Evolutionary conservation across 1,140 invertebrate species (phyloP).

Genomic region (Protaetia brevitarsis): DNA sequence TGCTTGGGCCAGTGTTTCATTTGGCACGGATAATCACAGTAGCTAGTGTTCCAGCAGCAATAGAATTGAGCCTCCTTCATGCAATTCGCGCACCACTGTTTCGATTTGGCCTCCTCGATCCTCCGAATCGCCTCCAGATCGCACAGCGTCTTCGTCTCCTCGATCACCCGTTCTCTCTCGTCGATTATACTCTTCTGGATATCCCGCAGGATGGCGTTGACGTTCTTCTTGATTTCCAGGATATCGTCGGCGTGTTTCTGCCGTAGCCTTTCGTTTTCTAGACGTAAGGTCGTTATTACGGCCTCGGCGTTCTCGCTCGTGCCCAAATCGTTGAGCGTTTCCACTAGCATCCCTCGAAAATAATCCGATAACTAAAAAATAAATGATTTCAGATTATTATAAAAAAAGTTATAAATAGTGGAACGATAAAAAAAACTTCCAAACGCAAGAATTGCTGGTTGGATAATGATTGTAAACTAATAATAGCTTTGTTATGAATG

Average conservation of each 20-base stretch:
- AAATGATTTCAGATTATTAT: too few relatives aligned
- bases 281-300: slow-evolving; percentile 54
- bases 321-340: slow-evolving; percentile 56
- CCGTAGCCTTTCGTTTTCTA: slow-evolving; percentile 64
- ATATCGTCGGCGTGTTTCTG: slow-evolving; percentile 64
- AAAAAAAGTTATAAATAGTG: too few relatives aligned
- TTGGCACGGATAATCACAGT: slow-evolving; percentile 85
- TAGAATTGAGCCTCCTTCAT: slow-evolving; percentile 84
- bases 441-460: too few relatives aligned
- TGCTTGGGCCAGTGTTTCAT: slow-evolving; percentile 66
- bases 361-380: slow-evolving; percentile 53
- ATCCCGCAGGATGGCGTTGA: slow-evolving; percentile 60
- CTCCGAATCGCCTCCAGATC: slow-evolving; percentile 62
- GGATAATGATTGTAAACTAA: too few relatives aligned
- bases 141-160: slow-evolving; percentile 58
- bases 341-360: slow-evolving; percentile 57
- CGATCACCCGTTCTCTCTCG: slow-evolving; percentile 61
- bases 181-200: slow-evolving; percentile 63
- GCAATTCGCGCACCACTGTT: slow-evolving; percentile 87
- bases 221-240: slow-evolving; percentile 60
- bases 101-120: slow-evolving; percentile 74
- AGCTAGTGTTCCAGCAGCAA: slow-evolving; percentile 94
- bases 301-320: slow-evolving; percentile 52
- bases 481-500: too few relatives aligned
- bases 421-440: too few relatives aligned